Evolutionary conservation across 2,113 vertebrate genomes (phyloP).

Genomic region (Deroptyus accipitrinus): DNA sequence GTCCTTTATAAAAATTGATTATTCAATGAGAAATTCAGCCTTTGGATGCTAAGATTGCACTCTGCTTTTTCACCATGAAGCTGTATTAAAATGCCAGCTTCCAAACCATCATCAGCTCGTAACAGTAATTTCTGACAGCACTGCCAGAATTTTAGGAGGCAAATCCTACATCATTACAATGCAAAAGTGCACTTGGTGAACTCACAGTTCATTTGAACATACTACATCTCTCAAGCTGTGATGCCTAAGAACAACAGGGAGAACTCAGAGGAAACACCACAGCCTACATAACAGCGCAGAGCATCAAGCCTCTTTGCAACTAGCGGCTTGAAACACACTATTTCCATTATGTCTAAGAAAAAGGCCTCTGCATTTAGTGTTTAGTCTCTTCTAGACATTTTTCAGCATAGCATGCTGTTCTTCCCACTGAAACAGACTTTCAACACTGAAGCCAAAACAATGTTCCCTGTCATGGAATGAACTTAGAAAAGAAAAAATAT

Average conservation of each 20-base stretch:
- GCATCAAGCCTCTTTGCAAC: not conserved
- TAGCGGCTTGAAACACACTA: constrained; percentile 4
- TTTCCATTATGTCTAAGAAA: not conserved
- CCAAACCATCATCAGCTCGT: not conserved
- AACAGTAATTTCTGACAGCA: constrained; percentile 16
- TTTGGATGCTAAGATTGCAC: not conserved
- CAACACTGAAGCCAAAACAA: constrained; percentile 16
- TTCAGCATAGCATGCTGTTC: not conserved
- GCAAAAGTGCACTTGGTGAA: not conserved
- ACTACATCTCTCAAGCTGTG: not conserved
- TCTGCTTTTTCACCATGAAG: not conserved
- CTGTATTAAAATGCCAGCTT: not conserved
- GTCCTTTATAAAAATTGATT: not conserved
- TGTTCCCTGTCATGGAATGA: not conserved
- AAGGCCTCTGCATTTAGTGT: not conserved
- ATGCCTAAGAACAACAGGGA: not conserved
- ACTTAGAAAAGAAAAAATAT: not conserved
- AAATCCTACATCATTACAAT: not conserved
- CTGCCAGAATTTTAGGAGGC: constrained; percentile 5
- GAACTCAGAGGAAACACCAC: not conserved
- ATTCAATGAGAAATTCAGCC: constrained; percentile 2
- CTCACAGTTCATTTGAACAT: not conserved
- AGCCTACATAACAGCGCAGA: not conserved
- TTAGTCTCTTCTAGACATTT: constrained; percentile 43
- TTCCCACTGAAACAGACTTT: not conserved